Evolutionary conservation across 2,888 invertebrate species (phyloP).

Genomic region (Cosmia pyralina): DNA sequence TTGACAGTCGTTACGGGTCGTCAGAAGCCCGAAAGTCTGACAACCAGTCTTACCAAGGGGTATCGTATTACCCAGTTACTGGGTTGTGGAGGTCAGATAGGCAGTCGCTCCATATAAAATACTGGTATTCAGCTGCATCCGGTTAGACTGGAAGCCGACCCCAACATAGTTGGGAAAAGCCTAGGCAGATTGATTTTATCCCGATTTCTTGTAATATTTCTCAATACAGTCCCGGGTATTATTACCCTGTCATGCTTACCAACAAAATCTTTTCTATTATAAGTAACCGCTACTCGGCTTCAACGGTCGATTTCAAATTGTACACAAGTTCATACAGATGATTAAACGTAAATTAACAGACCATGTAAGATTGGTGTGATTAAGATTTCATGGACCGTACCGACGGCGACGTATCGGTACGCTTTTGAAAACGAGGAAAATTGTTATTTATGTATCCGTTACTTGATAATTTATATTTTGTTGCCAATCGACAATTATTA

Average conservation of each 20-base stretch:
- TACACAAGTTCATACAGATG: slow-evolving; percentile 51
- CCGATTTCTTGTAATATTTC: neutral
- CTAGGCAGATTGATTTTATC: too few species aligned
- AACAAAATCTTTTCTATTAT: slow-evolving; percentile 3
- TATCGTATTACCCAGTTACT: too few species aligned
- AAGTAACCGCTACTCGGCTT: slow-evolving; percentile 6
- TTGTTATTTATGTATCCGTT: slow-evolving; percentile 41
- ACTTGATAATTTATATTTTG: slow-evolving; percentile 17
- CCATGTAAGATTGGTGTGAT: slow-evolving; percentile 64
- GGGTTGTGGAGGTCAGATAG: too few species aligned
- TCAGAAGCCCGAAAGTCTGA: too few species aligned
- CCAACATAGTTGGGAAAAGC: too few species aligned
- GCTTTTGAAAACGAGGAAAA: slow-evolving; percentile 43
- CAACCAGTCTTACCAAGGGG: too few species aligned
- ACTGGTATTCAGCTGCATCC: too few species aligned
- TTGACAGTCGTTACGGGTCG: neutral
- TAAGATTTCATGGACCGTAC: slow-evolving; percentile 60
- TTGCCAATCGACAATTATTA: neutral
- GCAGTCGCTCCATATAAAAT: too few species aligned
- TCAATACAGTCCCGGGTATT: neutral
- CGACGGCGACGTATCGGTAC: slow-evolving; percentile 35
- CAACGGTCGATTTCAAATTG: slow-evolving; percentile 22
- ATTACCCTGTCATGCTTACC: neutral
- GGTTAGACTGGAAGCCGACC: too few species aligned
- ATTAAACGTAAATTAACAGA: slow-evolving; percentile 64